Percentiles rank a stretch among this genome's conserved stretches.
These are phyloP conservation scores for Yponomeuta cagnagella DNA, from an alignment of 2,888 invertebrate species.

Conservation along the genomic window DNA sequence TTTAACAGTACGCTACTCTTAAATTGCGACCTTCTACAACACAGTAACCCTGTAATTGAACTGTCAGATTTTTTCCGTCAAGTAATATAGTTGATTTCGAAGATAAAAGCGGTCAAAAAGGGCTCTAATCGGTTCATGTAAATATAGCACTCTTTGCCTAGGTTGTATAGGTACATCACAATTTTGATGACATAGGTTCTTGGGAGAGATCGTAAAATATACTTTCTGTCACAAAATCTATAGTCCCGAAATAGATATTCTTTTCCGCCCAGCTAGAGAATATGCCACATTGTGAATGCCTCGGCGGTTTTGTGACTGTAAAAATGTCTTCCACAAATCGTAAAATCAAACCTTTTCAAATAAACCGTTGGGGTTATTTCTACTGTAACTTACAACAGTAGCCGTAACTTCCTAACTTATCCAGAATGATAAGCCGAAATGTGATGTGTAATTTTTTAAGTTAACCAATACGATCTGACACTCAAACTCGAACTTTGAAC, in stretches of 20 bases:
- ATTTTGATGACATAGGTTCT: not conserved
- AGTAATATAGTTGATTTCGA: no score
- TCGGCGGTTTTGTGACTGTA: not conserved
- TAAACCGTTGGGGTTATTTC: not conserved
- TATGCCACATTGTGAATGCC: not conserved
- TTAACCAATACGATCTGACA: no score
- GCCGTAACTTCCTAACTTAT: no score
- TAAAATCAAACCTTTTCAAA: not conserved
- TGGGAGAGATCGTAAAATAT: not conserved
- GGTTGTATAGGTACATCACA: not conserved
- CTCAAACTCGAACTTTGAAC: no score
- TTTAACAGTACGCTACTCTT: no score
- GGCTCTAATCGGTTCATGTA: no score
- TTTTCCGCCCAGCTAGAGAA: not conserved
- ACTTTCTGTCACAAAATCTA: not conserved
- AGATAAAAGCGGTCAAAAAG: no score
- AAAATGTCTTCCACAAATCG: not conserved
- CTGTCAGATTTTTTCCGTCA: no score
- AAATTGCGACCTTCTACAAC: no score
- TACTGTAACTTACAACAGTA: not conserved
- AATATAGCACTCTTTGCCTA: no score
- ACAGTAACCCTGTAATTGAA: no score
- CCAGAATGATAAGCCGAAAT: not conserved
- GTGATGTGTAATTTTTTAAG: not conserved
- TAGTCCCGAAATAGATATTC: not conserved